Percentiles rank a stretch among this genome's conserved stretches.
These are phyloP conservation scores for Heliconius eleuchia DNA, from an alignment of 1,140 invertebrate genomes.

Conservation along the genomic window DNA sequence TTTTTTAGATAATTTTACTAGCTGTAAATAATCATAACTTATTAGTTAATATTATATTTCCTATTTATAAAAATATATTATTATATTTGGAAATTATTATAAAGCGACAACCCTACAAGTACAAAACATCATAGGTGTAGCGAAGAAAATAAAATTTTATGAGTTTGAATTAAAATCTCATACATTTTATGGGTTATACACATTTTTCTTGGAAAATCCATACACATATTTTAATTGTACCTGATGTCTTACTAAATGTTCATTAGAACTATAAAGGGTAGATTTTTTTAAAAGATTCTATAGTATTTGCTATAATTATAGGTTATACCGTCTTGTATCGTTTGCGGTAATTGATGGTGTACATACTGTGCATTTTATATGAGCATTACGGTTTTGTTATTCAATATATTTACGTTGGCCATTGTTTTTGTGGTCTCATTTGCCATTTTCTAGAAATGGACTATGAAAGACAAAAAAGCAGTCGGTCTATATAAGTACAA, in stretches of 20 bases:
- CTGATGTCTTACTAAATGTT: conserved; percentile 2
- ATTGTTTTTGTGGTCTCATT: not conserved
- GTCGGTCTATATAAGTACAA: too few species aligned
- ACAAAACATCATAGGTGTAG: not conserved
- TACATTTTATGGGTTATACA: conserved; percentile 4
- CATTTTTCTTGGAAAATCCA: not conserved
- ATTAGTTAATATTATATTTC: not conserved
- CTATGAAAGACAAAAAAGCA: too few species aligned
- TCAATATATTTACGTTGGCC: conserved; percentile 6
- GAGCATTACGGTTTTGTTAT: not conserved
- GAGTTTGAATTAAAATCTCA: conserved; percentile 7
- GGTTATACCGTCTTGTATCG: not conserved
- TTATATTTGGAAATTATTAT: not conserved
- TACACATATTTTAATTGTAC: not conserved
- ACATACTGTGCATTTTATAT: conserved; percentile 1
- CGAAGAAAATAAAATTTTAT: not conserved
- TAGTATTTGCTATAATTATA: conserved; percentile 1
- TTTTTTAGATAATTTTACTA: not conserved
- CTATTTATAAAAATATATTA: not conserved
- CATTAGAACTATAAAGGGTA: not conserved
- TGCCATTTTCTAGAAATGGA: too few species aligned
- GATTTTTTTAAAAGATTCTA: not conserved
- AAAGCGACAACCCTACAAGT: conserved; percentile 1
- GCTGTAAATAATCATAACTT: not conserved
- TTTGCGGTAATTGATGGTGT: conserved; percentile 2